Conservation (phyloP, 2,888 invertebrate species). For the Eupithecia insigniata region DNA sequence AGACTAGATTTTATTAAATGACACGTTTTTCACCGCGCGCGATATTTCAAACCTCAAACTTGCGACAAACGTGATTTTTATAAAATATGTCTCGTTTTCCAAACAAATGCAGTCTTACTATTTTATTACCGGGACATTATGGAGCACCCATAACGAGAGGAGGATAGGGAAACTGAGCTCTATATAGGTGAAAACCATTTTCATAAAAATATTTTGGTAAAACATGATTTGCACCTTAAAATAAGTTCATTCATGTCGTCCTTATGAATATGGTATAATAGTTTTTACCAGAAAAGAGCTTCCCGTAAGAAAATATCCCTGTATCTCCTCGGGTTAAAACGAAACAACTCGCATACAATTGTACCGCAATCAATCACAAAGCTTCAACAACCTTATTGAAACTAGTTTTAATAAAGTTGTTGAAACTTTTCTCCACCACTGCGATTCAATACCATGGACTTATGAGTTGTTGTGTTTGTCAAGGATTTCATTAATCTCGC, state of each 20-base stretch:
- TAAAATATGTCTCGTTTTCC: too few relatives aligned
- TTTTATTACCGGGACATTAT: too few relatives aligned
- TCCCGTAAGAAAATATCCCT: too few relatives aligned
- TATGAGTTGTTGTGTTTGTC: conserved; percentile 45
- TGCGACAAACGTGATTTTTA: background rate
- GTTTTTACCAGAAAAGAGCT: background rate
- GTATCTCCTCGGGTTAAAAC: background rate
- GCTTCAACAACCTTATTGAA: background rate
- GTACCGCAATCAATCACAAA: background rate
- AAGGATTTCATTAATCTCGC: conserved; percentile 50
- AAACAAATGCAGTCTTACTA: too few relatives aligned
- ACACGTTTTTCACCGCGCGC: too few relatives aligned
- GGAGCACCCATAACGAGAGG: background rate
- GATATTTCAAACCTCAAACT: too few relatives aligned
- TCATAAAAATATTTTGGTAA: background rate
- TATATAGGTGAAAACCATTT: background rate
- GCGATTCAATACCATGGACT: conserved; percentile 17
- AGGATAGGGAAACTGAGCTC: background rate
- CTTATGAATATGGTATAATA: too few relatives aligned
- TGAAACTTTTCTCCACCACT: conserved; percentile 2
- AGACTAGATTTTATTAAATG: too few relatives aligned
- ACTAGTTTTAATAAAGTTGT: background rate
- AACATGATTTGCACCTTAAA: background rate
- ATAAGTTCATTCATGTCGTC: background rate
- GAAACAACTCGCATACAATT: background rate